phyloP scores from a whole-genome alignment of 2,888 invertebrate species.

The Cetonia aurata region DNA sequence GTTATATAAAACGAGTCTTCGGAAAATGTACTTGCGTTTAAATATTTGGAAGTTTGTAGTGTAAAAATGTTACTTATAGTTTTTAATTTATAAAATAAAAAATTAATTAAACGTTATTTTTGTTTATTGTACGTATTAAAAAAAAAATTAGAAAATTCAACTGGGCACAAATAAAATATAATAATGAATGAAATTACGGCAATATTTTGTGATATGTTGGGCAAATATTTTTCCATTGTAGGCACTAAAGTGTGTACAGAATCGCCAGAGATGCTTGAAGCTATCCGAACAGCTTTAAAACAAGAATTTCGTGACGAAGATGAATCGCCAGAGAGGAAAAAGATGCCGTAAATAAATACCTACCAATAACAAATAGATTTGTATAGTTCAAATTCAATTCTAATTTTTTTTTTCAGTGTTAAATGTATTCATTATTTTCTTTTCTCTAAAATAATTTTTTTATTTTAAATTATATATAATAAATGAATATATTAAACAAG shows the following conservation, averaged over 20 bases:
- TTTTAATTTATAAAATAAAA: constrained; percentile 12
- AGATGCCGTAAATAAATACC: constrained; percentile 59
- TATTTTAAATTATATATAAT: constrained; percentile 34
- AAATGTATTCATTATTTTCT: constrained; percentile 40
- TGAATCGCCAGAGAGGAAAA: constrained; percentile 61
- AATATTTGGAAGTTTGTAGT: no score
- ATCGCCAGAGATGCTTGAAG: constrained; percentile 72
- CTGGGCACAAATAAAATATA: no score
- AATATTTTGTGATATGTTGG: no score
- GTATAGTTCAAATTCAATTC: constrained; percentile 42
- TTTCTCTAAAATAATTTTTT: neutral
- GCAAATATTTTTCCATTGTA: constrained; percentile 61
- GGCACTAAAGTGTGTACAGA: constrained; percentile 76
- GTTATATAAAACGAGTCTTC: no score
- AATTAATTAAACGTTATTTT: constrained; percentile 44
- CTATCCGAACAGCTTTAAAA: constrained; percentile 72
- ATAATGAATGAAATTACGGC: no score
- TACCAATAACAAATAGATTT: constrained; percentile 24
- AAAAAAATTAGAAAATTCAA: no score
- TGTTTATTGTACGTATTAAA: constrained; percentile 21
- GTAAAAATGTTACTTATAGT: neutral
- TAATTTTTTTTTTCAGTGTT: constrained; percentile 45
- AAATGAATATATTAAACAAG: constrained; percentile 38
- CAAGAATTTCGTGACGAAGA: constrained; percentile 56
- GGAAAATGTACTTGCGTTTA: no score